Conservation (phyloP, 2,797 vertebrate species). For the Cirrhinus mrigala region DNA sequence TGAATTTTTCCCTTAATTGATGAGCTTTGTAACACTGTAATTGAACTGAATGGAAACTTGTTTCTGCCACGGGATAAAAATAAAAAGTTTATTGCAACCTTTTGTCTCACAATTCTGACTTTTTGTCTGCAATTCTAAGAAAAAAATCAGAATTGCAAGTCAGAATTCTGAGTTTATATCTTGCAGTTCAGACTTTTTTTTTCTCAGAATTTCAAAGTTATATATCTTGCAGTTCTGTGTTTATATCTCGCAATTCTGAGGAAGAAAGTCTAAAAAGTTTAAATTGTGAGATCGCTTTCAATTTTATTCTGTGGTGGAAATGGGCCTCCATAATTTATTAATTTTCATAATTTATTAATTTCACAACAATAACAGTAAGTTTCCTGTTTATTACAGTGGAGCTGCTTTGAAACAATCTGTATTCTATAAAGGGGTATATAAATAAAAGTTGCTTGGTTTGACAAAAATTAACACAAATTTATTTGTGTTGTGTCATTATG, state of each 20-base stretch:
- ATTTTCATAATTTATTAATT: not conserved
- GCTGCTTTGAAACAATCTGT: no score
- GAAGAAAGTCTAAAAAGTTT: not conserved
- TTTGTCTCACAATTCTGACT: not conserved
- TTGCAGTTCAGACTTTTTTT: no score
- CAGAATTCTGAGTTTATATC: no score
- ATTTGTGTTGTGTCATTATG: no score
- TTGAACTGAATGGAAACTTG: not conserved
- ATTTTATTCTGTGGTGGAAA: not conserved
- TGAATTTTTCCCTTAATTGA: no score
- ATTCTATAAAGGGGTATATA: not conserved
- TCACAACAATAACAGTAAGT: not conserved
- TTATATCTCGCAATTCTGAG: not conserved
- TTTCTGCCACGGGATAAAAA: not conserved
- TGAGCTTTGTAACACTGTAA: not conserved
- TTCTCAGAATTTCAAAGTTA: no score
- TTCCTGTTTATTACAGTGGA: not conserved
- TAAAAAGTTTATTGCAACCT: not conserved
- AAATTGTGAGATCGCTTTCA: no score
- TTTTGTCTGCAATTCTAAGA: no score
- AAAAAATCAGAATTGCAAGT: no score
- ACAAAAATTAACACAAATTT: not conserved
- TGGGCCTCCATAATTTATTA: rapidly evolving
- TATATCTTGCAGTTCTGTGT: not conserved
- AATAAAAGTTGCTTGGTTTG: not conserved